These are phyloP conservation scores for Sterna hirundo DNA, from an alignment of 2,113 vertebrate genomes.

Conservation along the genomic window DNA sequence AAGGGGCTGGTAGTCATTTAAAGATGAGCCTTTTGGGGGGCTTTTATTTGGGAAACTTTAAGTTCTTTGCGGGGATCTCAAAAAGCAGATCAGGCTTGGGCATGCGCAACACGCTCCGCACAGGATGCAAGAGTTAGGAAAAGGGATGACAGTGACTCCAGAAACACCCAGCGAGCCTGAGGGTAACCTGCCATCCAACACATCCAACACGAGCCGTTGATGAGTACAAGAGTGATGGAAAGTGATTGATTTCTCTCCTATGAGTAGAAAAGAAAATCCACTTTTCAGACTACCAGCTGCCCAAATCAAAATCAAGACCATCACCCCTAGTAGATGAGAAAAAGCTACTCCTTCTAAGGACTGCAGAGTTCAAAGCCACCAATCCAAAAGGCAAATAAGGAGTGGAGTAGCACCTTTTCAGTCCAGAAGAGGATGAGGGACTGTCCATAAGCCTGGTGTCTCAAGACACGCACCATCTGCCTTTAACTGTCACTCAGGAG, in stretches of 20 bases:
- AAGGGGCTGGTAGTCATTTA: neutral
- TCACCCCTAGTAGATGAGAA: neutral
- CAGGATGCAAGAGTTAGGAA: neutral
- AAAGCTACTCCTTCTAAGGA: neutral
- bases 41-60: neutral
- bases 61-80: neutral
- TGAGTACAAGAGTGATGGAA: neutral
- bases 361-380: neutral
- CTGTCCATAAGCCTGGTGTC: neutral
- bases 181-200: neutral
- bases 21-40: neutral
- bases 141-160: neutral
- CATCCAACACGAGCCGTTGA: rapidly evolving
- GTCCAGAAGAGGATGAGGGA: neutral
- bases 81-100: neutral
- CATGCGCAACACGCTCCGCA: rapidly evolving
- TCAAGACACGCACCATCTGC: neutral
- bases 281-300: neutral
- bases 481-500: neutral
- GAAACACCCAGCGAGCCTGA: neutral
- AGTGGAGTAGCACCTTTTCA: neutral
- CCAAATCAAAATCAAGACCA: neutral
- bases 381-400: neutral
- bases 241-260: neutral
- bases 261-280: neutral